These are phyloP conservation scores for Acropternis orthonyx DNA, from an alignment of 2,797 vertebrate genomes.

Conservation along the genomic window DNA sequence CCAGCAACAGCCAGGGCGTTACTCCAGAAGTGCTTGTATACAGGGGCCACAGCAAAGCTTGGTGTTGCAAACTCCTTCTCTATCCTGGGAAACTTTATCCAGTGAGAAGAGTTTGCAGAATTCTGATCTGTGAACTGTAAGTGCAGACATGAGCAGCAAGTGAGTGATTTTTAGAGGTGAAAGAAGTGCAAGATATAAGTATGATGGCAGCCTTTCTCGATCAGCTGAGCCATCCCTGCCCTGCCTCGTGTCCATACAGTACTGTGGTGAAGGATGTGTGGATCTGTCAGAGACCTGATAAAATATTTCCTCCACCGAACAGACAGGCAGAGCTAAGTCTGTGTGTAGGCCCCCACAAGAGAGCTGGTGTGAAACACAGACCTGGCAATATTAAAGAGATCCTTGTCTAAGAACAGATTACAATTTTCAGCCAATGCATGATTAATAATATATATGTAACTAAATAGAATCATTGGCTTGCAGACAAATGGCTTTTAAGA, in stretches of 20 bases:
- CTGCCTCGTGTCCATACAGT: not conserved
- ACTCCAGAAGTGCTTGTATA: not conserved
- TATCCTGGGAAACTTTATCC: not conserved
- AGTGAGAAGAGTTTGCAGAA: not conserved
- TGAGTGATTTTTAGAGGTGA: not conserved
- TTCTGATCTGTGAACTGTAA: not conserved
- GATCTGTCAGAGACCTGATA: not conserved
- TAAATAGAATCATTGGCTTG: not conserved
- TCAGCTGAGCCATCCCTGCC: not conserved
- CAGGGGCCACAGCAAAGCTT: not conserved
- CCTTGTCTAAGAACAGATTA: not conserved
- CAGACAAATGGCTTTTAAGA: constrained; percentile 20
- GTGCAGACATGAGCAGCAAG: not conserved
- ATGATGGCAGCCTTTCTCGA: not conserved
- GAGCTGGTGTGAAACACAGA: not conserved
- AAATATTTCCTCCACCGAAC: not conserved
- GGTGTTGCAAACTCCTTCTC: not conserved
- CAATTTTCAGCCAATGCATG: not conserved
- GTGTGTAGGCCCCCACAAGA: not conserved
- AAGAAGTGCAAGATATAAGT: not conserved
- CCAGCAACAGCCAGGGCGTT: not conserved
- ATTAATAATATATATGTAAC: not conserved
- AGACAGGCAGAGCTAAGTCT: not conserved
- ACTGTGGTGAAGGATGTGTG: not conserved
- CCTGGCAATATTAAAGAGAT: not conserved